Base-by-base conservation (phyloP, 2,797 vertebrate species). In the Notolepis coatsorum region DNA sequence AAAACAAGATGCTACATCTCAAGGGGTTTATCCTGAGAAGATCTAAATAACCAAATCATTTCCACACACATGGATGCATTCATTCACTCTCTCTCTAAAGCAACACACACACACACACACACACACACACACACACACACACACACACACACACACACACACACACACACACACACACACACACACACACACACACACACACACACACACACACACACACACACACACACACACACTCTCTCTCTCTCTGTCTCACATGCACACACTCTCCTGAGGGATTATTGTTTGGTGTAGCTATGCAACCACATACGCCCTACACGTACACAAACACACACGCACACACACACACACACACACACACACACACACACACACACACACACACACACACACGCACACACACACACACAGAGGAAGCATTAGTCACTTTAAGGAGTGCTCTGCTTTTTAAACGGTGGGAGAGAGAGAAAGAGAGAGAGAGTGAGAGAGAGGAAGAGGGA, bases 101-200 rank as follows among this genome's bases (percentile, higher is more conserved):
- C n/a, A n/a, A n/a, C n/a, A n/a, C n/a, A n/a, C 45, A 42, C 35
- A 1, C 15, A 49, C 31, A 37, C 8, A 62, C 43, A 47, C 28
- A 25, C 35, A 30, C 59, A 42, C 33, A 46, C 53, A 65, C 66
- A 67, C 47, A 68, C 48, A 67, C 61, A 71, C 28, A 17, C 50
- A 46, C 12, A 12, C 8, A 49, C 38, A 33, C 48, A 41, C 25
- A 33, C 51, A 31, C 46, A 41, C 18, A 28, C 28, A 35, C 25
- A 38, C 21, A 31, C 39, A 31, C 48, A 41, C 48, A 27, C 31
- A 50, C 48, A 60, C 48, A 53, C 21, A 59, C 30, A 55, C 27
- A 58, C 45, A 18, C 25, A 13, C 58, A 21, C 12, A 52, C 43
- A 42, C 17, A 48, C 43, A 27, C 12, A 61, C 21, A 20, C 18